Base-by-base conservation (phyloP, 2,797 vertebrate species). In the Tokudaia tokunoshimensis region DNA sequence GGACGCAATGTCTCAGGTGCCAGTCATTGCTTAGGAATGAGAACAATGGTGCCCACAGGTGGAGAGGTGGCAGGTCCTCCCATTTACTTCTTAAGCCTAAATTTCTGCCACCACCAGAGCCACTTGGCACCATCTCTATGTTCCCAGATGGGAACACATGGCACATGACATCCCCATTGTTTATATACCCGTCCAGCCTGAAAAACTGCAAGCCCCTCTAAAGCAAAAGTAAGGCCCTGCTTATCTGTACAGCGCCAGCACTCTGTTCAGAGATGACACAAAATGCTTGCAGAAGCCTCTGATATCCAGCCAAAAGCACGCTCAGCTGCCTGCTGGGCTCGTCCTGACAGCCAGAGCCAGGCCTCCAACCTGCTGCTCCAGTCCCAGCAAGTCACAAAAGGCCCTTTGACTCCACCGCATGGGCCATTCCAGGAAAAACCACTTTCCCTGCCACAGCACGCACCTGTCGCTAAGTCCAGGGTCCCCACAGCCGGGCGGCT, bases 391-490 rank as follows among this genome's bases (percentile, higher is more conserved):
- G 65, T 89, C 92, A 97, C 95, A 96, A 95, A 89, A 83, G 94
- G 95, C 47, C 96, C 90, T 97, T 94, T 96, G 96, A 97, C 61
- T 89, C 85, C 2, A 24, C 29, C 0, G 0, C 88, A 41, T 4
- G 6, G 50, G 72, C 82, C 72, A 44, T 92, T 91, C 94, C 86
- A 90, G 95, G 89, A 96, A 94, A 96, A 95, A 70, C 37, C 14
- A 70, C 0, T 4, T 90, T 44, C 52, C 55, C 89, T 78, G 75
- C 50, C 85, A 83, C 20, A 72, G 82, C 85, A 85, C 94, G 82
- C 85, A 85, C 94, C 97, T 95, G 94, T 85, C 80, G 65, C 95
- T 6, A 70, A 84, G 91, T 85, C 94, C 88, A 67, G 37, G 7
- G 0, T 86, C 65, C 94, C 83, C 12, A 9, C 7, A 59, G 87